Evolutionary conservation across 1,140 invertebrate genomes (phyloP), one percentile per base, ranked within the genome.

Genomic region (Bombus soroeensis): DNA sequence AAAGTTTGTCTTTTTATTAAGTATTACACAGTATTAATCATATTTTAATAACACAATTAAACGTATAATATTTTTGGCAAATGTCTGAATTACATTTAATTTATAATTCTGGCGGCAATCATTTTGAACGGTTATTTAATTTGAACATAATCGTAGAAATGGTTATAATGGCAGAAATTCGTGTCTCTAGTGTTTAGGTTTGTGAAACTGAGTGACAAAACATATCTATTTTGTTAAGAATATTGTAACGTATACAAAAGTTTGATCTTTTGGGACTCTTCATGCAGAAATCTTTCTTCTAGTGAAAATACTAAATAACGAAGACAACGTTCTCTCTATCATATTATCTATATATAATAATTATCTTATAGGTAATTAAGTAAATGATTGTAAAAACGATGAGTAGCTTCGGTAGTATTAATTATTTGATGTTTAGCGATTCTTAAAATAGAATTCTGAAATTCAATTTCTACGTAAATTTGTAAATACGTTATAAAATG

Each of bases 111-210:
- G 22, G 2, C 37, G 3, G 12, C n/a, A 12, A 12, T 43, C 32
- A n/a, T 74, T 70, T 71, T 39, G n/a, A 43, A 47, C 4, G 13
- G 0, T 47, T 86, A 28, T 39, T 18, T 90, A 62, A 91, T 88
- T 93, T 92, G 92, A 92, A 43, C 57, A 88, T 66, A 57, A 84
- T 81, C 57, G 89, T 93, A 79, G 72, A 89, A 91, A 89, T 92
- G 90, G 82, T 89, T 93, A 92, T 92, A 90, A 93, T 93, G 92
- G 91, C 90, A 92, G 92, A 93, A 89, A 87, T 86, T 92, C 89
- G 89, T 91, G 87, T 89, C 88, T 90, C 87, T 91, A 88, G 88
- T 93, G 87, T 92, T 92, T 91, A 90, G 91, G 87, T 93, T 91
- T 89, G 88, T 91, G 87, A 89, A 90, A 90, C 81, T 91, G 71